These are phyloP conservation scores for Drosophila trichaetosa DNA, from an alignment of 2,888 invertebrate genomes.

Conservation along the genomic window DNA sequence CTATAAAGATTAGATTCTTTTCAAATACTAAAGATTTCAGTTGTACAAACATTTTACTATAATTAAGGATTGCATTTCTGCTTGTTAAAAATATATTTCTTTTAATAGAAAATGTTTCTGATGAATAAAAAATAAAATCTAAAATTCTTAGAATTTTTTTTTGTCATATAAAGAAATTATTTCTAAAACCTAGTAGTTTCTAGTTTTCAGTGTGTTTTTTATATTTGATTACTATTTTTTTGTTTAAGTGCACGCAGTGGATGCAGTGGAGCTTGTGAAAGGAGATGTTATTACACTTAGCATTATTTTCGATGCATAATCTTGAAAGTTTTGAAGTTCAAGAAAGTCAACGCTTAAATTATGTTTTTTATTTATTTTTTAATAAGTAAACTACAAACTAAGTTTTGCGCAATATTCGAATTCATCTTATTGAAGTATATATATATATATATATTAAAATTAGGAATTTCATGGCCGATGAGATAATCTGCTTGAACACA, in stretches of 20 bases:
- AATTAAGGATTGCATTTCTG: not conserved
- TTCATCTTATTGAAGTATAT: no score
- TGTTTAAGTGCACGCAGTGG: not conserved
- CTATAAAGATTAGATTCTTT: not conserved
- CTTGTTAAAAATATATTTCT: not conserved
- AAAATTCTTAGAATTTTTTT: not conserved
- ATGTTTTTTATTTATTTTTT: no score
- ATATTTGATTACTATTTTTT: not conserved
- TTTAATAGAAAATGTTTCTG: not conserved
- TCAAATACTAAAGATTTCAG: not conserved
- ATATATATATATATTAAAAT: no score
- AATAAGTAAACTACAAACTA: no score
- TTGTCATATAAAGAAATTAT: no score
- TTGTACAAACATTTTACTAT: not conserved
- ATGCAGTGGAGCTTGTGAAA: not conserved
- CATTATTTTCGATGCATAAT: not conserved
- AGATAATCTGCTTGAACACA: not conserved
- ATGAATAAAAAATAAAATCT: not conserved
- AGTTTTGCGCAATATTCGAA: no score
- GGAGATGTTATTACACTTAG: not conserved
- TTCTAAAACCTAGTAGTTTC: not conserved
- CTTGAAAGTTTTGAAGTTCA: not conserved
- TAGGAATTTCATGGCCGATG: no score
- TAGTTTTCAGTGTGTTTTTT: not conserved
- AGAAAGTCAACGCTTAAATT: no score